A percentile compares a stretch with the other conserved stretches of the same genome.
These are phyloP conservation scores for Julus scandinavius DNA, from an alignment of 2,888 invertebrate species.

Conservation along the genomic window DNA sequence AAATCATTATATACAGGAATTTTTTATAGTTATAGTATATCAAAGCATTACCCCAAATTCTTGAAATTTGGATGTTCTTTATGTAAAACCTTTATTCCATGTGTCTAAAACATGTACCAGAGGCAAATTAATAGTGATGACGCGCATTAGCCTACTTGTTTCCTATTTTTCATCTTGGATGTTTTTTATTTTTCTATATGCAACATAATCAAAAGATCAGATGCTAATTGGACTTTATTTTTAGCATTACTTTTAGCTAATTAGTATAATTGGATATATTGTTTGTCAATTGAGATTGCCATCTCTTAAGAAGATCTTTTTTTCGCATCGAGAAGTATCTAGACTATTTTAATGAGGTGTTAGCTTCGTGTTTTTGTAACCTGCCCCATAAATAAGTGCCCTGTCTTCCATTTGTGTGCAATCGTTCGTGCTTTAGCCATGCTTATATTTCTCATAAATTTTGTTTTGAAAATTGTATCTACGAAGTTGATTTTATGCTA, in stretches of 20 bases:
- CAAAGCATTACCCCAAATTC: too few species aligned
- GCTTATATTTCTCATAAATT: too few species aligned
- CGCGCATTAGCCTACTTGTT: neutral
- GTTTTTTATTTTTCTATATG: neutral
- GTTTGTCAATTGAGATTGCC: slow-evolving; percentile 7
- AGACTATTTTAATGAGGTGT: neutral
- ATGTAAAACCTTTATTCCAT: too few species aligned
- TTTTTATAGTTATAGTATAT: too few species aligned
- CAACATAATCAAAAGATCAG: neutral
- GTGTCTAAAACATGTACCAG: neutral
- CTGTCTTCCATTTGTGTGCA: neutral
- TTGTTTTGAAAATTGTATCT: too few species aligned
- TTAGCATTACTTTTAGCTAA: neutral
- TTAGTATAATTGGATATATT: neutral
- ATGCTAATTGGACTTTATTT: neutral
- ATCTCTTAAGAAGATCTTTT: neutral
- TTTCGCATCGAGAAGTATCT: neutral
- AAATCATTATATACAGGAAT: too few species aligned
- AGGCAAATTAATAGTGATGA: neutral
- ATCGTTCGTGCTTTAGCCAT: neutral
- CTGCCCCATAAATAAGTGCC: neutral
- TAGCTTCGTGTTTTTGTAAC: neutral
- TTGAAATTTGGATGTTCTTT: too few species aligned
- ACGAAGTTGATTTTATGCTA: too few species aligned
- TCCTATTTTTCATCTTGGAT: neutral